These are phyloP conservation scores for Drosophila subquinaria DNA, from an alignment of 2,888 invertebrate species.

Conservation along the genomic window DNA sequence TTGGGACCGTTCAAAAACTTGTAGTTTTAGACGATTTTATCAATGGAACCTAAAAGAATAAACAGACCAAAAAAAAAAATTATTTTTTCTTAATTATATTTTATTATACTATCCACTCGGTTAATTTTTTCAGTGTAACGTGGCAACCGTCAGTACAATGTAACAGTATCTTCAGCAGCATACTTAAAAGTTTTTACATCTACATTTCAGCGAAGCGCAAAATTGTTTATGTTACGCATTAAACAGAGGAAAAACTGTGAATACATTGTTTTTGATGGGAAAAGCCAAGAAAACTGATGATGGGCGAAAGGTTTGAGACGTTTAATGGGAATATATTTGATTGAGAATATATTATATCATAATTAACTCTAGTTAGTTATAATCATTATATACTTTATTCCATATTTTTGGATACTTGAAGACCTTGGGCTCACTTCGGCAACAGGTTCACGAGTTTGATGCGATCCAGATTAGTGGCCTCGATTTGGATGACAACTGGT, in stretches of 20 bases:
- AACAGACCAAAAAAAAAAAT: no score
- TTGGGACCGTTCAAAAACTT: neutral
- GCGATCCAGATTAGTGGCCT: constrained; percentile 10
- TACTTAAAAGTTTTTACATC: constrained; percentile 41
- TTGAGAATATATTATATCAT: no score
- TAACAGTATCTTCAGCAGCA: constrained; percentile 1
- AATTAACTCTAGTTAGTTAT: no score
- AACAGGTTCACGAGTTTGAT: constrained; percentile 15
- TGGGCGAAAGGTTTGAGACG: neutral
- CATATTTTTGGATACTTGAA: no score
- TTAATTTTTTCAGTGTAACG: constrained; percentile 3
- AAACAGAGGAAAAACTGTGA: constrained; percentile 20
- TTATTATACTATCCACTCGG: neutral
- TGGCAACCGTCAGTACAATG: constrained; percentile 11
- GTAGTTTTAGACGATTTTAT: neutral
- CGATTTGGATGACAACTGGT: constrained; percentile 33
- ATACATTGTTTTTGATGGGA: constrained; percentile 19
- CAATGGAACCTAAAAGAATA: neutral
- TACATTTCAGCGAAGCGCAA: constrained; percentile 41
- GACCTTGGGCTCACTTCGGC: neutral
- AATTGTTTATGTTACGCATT: constrained; percentile 54
- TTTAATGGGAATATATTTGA: no score
- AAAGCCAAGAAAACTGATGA: neutral
- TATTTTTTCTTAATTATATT: neutral
- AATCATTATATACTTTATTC: no score